These are phyloP conservation scores for Pegoplata infirma DNA, from an alignment of 2,888 invertebrate species.

Conservation along the genomic window DNA sequence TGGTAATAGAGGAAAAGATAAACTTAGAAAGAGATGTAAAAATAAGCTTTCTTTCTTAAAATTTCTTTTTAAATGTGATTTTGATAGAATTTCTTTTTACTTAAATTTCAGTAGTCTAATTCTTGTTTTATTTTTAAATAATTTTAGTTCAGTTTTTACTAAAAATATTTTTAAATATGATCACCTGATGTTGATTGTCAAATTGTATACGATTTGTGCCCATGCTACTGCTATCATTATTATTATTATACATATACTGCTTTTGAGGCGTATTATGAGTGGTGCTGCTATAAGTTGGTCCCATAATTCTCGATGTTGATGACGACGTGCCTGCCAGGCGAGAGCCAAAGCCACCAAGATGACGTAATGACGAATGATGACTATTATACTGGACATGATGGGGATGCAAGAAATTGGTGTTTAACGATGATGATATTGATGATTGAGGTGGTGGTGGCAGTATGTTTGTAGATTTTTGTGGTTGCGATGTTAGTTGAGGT, in stretches of 20 bases:
- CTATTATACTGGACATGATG: conserved; percentile 57
- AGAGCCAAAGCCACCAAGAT: conserved; percentile 74
- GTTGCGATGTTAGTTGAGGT: conserved; percentile 46
- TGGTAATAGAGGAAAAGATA: conserved; percentile 43
- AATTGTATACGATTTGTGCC: conserved; percentile 55
- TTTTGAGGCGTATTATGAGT: conserved; percentile 62
- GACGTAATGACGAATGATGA: conserved; percentile 76
- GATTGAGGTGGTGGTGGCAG: conserved; percentile 19
- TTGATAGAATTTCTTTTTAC: conserved; percentile 7
- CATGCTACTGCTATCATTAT: conserved; percentile 58
- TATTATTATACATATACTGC: conserved; percentile 58
- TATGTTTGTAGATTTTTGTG: background rate
- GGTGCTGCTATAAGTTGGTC: conserved; percentile 59
- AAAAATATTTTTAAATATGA: conserved; percentile 45
- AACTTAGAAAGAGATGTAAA: conserved; percentile 14
- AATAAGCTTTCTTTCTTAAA: background rate
- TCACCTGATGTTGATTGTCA: conserved; percentile 76
- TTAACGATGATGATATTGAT: conserved; percentile 28
- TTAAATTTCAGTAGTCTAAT: conserved; percentile 18
- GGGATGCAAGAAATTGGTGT: conserved; percentile 60
- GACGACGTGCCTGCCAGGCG: conserved; percentile 32
- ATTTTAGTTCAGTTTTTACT: conserved; percentile 6
- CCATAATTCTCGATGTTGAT: conserved; percentile 60
- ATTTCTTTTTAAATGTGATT: background rate
- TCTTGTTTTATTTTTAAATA: conserved; percentile 28